Evolutionary conservation across 2,797 vertebrate species (phyloP).

Genomic region (Nyctalus aviator): DNA sequence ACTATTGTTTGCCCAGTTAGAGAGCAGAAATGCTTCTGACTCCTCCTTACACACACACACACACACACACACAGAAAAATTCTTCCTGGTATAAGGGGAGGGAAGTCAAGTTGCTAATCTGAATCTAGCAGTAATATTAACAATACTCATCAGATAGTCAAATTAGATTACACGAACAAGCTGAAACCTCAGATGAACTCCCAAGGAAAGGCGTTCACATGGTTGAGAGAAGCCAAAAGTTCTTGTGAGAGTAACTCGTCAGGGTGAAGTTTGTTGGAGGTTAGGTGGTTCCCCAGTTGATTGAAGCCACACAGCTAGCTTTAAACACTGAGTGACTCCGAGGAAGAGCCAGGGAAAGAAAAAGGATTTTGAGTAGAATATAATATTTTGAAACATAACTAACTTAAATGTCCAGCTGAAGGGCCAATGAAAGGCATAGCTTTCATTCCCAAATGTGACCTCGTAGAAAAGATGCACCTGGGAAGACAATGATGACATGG

Average conservation of each 20-base stretch:
- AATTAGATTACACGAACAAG: background rate
- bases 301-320: background rate
- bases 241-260: background rate
- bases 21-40: background rate
- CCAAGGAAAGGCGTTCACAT: background rate
- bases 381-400: background rate
- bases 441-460: background rate
- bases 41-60: background rate
- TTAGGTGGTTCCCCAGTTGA: background rate
- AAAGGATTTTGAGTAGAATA: background rate
- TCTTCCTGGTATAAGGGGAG: background rate
- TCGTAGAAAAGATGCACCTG: too few relatives aligned
- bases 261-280: too few relatives aligned
- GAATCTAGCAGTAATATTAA: background rate
- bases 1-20: background rate
- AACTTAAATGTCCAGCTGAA: background rate
- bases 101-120: background rate
- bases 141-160: background rate
- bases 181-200: slow-evolving; percentile 5
- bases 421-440: background rate
- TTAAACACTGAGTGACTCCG: background rate
- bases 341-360: background rate
- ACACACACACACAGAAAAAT: background rate
- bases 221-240: background rate
- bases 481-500: slow-evolving; percentile 56